A percentile compares a stretch with the other conserved stretches of the same genome.
Evolutionary conservation across 2,888 invertebrate genomes (phyloP).

Genomic region (Nineta flava): DNA sequence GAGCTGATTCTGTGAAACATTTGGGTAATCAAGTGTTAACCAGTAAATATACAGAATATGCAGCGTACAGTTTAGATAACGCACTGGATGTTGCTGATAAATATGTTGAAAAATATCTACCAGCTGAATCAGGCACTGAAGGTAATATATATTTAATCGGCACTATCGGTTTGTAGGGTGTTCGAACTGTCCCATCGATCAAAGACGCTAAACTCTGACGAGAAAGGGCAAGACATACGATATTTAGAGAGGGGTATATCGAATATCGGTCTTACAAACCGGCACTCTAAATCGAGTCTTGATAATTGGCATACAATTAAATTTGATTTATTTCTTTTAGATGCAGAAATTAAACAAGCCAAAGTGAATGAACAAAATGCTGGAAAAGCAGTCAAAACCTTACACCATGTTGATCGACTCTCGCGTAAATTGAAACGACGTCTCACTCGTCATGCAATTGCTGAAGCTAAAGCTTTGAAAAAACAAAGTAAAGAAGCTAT

Average conservation of each 20-base stretch:
- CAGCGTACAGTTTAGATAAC: conserved; percentile 57
- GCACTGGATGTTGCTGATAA: conserved; percentile 64
- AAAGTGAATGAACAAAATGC: conserved; percentile 15
- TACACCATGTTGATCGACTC: conserved; percentile 62
- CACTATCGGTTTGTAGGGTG: no score
- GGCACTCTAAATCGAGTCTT: no score
- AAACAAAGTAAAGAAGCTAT: conserved; percentile 61
- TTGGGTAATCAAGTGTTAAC: conserved; percentile 52
- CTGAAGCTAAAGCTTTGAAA: conserved; percentile 64
- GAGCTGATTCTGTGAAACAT: conserved; percentile 71
- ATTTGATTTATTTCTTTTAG: neutral
- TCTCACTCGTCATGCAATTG: conserved; percentile 59
- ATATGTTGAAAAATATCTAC: conserved; percentile 68
- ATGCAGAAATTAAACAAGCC: neutral
- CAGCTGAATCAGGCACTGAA: conserved; percentile 45
- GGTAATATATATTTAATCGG: conserved; percentile 25
- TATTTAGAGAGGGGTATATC: no score
- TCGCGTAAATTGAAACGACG: conserved; percentile 61
- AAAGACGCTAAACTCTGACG: no score
- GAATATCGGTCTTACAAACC: no score
- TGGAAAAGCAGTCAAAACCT: conserved; percentile 47
- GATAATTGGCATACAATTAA: no score
- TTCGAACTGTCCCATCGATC: no score
- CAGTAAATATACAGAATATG: conserved; percentile 54
- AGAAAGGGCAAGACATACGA: no score